phyloP scores from a whole-genome alignment of 2,797 vertebrate species.

The Aldrovandia affinis region DNA sequence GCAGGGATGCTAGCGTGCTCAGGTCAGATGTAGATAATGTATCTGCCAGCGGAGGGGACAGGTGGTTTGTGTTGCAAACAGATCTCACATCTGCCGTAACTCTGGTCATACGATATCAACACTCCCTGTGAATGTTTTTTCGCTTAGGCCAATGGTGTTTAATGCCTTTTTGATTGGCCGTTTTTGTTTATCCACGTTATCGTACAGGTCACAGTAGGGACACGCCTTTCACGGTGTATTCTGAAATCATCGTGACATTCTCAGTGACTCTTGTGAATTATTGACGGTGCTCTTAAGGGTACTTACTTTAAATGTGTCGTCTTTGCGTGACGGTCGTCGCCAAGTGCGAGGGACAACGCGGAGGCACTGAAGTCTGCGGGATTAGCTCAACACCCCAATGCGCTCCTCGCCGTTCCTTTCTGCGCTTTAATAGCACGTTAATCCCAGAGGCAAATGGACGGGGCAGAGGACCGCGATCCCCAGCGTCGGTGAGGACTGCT shows the following conservation, averaged over 20 bases:
- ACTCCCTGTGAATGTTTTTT: not conserved
- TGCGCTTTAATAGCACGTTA: slow-evolving; percentile 1
- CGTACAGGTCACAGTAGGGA: not conserved
- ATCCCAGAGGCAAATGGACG: not conserved
- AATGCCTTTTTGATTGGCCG: not conserved
- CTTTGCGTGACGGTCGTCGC: slow-evolving; percentile 6
- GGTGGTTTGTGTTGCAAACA: not conserved
- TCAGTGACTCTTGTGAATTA: slow-evolving; percentile 19
- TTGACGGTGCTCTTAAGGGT: slow-evolving; percentile 18
- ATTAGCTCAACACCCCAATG: not conserved
- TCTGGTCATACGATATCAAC: not conserved
- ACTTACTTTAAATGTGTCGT: not conserved
- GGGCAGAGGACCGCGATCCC: not conserved
- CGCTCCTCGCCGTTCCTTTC: not conserved
- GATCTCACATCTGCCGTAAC: not conserved
- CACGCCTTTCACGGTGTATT: not conserved
- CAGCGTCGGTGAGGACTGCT: not conserved
- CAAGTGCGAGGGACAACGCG: not conserved
- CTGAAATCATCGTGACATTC: not conserved
- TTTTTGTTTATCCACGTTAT: not conserved
- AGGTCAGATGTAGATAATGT: not conserved
- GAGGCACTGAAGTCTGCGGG: not conserved
- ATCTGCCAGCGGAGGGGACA: not conserved
- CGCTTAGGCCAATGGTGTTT: not conserved
- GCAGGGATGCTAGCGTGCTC: not conserved